Evolutionary conservation across 2,113 vertebrate species (phyloP).

Genomic region (Tragelaphus buxtoni): DNA sequence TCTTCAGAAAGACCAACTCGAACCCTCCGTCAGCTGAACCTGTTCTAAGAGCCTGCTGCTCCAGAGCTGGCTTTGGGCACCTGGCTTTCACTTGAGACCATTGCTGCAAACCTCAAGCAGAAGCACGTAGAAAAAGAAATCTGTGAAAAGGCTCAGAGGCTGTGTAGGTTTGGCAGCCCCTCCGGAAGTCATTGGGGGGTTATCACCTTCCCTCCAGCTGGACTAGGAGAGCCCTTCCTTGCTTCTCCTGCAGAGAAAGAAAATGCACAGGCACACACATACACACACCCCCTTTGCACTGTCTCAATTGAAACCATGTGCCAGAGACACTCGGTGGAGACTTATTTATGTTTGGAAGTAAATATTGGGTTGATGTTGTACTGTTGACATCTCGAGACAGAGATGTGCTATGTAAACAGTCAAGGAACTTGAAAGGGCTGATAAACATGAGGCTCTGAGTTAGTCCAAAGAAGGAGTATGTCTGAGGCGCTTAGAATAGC

Average conservation of each 20-base stretch:
- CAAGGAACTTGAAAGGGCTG: not conserved
- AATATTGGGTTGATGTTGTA: not conserved
- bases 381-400: not conserved
- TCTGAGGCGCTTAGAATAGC: not conserved
- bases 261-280: not conserved
- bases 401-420: conserved; percentile 49
- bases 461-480: not conserved
- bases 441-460: not conserved
- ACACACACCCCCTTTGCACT: not conserved
- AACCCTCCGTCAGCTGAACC: not conserved
- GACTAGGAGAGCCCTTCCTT: not conserved
- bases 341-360: conserved; percentile 37
- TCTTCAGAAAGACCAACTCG: not conserved
- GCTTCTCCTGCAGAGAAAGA: not conserved
- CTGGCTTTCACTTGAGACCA: not conserved
- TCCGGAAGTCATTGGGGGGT: not conserved
- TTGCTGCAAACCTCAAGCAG: not conserved
- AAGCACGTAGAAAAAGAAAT: not conserved
- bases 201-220: not conserved
- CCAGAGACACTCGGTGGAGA: not conserved
- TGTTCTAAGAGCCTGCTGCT: not conserved
- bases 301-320: not conserved
- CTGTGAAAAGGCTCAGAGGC: not conserved
- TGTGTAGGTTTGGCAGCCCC: not conserved
- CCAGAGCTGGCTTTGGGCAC: not conserved